Evolutionary conservation across 1,140 invertebrate species (phyloP).

Genomic region (Drosophila takahashii): DNA sequence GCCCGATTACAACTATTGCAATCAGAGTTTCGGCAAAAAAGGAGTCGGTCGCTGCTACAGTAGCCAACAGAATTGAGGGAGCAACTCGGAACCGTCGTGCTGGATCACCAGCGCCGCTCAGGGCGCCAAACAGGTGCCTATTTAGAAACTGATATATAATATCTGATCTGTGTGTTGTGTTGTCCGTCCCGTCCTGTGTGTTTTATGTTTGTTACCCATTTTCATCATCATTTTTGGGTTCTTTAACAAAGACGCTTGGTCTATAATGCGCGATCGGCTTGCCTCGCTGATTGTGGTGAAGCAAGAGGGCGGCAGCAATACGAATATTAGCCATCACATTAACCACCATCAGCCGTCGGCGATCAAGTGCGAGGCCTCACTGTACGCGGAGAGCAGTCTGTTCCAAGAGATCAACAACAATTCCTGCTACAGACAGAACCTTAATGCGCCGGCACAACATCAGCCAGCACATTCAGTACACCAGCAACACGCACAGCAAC

Average conservation of each 20-base stretch:
- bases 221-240: slow-evolving; percentile 11
- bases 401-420: slow-evolving; percentile 77
- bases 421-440: slow-evolving; percentile 68
- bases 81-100: slow-evolving; percentile 48
- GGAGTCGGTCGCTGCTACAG: neutral
- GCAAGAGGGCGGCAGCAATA: slow-evolving; percentile 70
- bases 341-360: slow-evolving; percentile 27
- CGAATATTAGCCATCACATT: slow-evolving; percentile 26
- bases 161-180: slow-evolving; percentile 17
- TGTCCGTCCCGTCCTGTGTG: slow-evolving; percentile 21
- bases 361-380: slow-evolving; percentile 65
- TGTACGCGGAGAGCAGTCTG: slow-evolving; percentile 41
- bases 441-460: slow-evolving; percentile 38
- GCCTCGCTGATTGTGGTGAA: slow-evolving; percentile 84
- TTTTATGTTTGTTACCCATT: slow-evolving; percentile 25
- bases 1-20: slow-evolving; percentile 53
- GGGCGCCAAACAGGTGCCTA: slow-evolving; percentile 73
- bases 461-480: slow-evolving; percentile 2
- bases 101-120: slow-evolving; percentile 57
- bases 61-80: slow-evolving; percentile 17
- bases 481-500: slow-evolving; percentile 18
- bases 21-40: slow-evolving; percentile 16
- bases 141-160: slow-evolving; percentile 9
- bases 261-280: slow-evolving; percentile 84
- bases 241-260: slow-evolving; percentile 18